Evolutionary conservation across 2,113 vertebrate genomes (phyloP).

Genomic region (Fulica atra): DNA sequence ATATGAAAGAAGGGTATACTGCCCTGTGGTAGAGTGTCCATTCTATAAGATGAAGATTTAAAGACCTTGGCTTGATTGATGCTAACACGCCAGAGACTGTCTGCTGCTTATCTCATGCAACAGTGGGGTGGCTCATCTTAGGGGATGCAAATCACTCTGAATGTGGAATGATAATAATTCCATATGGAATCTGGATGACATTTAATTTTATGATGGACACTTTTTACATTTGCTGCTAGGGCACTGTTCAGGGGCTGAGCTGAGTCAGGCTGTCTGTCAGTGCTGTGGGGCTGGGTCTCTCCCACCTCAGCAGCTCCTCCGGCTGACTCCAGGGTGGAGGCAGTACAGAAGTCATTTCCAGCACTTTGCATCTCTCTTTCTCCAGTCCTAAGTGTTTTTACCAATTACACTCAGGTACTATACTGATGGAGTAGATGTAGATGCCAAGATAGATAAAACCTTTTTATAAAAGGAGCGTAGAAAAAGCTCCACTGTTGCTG

Average conservation of each 20-base stretch:
- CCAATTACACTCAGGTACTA: background rate
- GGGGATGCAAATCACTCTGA: background rate
- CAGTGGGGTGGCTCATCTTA: background rate
- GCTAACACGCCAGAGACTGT: background rate
- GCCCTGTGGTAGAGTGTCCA: background rate
- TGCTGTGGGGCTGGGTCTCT: background rate
- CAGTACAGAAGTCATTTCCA: background rate
- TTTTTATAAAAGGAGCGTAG: background rate
- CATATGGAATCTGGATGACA: background rate
- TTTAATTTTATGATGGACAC: background rate
- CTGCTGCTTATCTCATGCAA: background rate
- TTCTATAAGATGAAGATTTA: background rate
- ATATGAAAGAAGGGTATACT: background rate
- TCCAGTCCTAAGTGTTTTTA: background rate
- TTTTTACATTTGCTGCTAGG: background rate
- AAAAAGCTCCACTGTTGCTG: background rate
- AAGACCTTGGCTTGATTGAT: background rate
- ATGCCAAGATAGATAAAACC: background rate
- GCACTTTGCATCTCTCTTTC: background rate
- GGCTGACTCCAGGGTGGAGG: background rate
- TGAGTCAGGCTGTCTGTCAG: fast-evolving
- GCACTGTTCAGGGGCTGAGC: background rate
- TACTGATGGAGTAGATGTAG: background rate
- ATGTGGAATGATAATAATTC: background rate
- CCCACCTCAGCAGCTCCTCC: background rate